These are phyloP conservation scores for Catharus minimus DNA, from an alignment of 2,113 vertebrate species.

Conservation along the genomic window DNA sequence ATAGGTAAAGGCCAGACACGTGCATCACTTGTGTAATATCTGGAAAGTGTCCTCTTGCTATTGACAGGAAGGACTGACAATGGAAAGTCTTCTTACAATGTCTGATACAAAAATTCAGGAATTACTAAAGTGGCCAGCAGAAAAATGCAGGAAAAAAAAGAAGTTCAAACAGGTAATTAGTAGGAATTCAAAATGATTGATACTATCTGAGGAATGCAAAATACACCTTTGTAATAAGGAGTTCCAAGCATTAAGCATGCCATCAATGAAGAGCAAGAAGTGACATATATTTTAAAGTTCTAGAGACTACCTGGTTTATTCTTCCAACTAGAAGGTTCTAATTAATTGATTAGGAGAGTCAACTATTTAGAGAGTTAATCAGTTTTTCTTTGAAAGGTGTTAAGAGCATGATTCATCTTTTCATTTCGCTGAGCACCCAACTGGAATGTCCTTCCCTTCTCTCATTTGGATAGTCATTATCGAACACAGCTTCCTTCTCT, in stretches of 20 bases:
- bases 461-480: not conserved
- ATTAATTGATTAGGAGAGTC: not conserved
- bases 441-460: not conserved
- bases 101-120: slow-evolving; percentile 42
- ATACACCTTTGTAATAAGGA: not conserved
- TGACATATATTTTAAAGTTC: not conserved
- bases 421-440: not conserved
- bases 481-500: not conserved
- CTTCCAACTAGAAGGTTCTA: not conserved
- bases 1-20: not conserved
- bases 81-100: slow-evolving; percentile 49
- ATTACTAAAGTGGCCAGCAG: slow-evolving; percentile 16
- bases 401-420: not conserved
- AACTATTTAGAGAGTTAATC: not conserved
- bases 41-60: not conserved
- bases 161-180: not conserved
- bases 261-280: not conserved
- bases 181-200: not conserved
- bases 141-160: slow-evolving; percentile 24
- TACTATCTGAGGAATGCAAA: not conserved
- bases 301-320: not conserved
- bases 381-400: not conserved
- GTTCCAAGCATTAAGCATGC: not conserved
- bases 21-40: not conserved
- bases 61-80: slow-evolving; percentile 24